phyloP scores from a whole-genome alignment of 2,797 vertebrate species.

The Manis pentadactyla region DNA sequence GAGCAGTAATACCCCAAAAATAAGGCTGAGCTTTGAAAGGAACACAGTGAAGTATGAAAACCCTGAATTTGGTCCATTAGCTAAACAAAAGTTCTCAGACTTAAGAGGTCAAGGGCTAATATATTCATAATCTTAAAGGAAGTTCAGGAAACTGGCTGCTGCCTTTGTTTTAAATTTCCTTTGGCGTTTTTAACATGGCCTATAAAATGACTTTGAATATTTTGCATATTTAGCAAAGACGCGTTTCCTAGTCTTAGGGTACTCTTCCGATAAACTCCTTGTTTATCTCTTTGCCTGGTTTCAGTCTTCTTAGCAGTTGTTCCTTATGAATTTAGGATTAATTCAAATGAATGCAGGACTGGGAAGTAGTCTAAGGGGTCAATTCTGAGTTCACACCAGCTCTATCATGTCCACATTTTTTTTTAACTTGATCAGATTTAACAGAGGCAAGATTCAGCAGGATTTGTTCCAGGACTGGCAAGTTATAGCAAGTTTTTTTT shows the following conservation, averaged over 20 bases:
- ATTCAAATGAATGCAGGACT: constrained; percentile 42
- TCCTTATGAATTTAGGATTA: constrained; percentile 27
- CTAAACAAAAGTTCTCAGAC: constrained; percentile 19
- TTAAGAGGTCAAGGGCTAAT: constrained; percentile 14
- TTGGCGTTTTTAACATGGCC: background rate
- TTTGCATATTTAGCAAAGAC: background rate
- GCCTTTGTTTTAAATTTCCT: constrained; percentile 2
- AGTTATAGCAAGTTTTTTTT: constrained; percentile 9
- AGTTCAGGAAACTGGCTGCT: background rate
- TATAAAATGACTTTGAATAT: constrained; percentile 16
- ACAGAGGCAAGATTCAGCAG: background rate
- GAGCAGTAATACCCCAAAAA: background rate
- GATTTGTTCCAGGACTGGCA: background rate
- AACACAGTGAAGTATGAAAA: background rate
- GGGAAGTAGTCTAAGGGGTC: background rate
- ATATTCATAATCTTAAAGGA: constrained; percentile 37
- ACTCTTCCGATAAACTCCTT: constrained; percentile 28
- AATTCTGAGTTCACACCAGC: background rate
- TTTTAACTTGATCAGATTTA: background rate
- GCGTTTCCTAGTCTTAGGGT: background rate
- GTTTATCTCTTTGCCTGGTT: background rate
- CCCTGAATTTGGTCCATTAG: background rate
- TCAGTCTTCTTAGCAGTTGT: background rate
- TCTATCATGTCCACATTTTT: background rate
- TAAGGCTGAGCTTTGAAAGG: constrained; percentile 30